Conservation (phyloP, 2,797 vertebrate genomes). For the Acanthopagrus latus region DNA sequence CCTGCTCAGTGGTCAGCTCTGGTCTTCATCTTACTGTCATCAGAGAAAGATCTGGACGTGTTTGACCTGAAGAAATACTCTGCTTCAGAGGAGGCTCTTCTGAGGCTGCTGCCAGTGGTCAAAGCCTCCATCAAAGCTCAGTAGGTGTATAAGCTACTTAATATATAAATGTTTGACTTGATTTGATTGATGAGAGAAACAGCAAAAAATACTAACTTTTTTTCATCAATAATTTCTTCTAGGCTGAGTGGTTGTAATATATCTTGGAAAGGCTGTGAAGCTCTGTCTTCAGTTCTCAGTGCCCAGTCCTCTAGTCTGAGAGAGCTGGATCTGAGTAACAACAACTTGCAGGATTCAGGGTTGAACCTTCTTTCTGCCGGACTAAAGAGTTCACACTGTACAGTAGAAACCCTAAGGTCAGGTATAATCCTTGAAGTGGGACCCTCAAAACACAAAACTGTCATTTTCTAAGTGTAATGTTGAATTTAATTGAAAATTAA, state of each 20-base stretch:
- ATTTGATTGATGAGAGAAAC: neutral
- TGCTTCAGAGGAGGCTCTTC: too few species aligned
- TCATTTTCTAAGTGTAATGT: too few species aligned
- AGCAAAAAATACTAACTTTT: neutral
- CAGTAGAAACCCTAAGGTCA: neutral
- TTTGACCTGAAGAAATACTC: too few species aligned
- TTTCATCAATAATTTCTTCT: neutral
- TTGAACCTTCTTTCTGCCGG: neutral
- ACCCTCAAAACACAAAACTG: too few species aligned
- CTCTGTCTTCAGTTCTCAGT: neutral
- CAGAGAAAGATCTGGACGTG: too few species aligned
- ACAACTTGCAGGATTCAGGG: neutral
- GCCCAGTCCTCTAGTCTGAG: neutral
- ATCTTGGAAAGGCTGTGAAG: neutral
- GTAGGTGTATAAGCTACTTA: neutral
- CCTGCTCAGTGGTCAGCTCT: too few species aligned
- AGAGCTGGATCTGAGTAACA: neutral
- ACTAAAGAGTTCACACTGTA: neutral
- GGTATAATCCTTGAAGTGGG: too few species aligned
- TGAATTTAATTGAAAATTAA: too few species aligned
- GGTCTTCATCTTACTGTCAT: too few species aligned
- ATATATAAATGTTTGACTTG: too few species aligned
- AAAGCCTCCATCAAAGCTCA: too few species aligned
- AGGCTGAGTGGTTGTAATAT: neutral
- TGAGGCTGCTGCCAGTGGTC: too few species aligned